Evolutionary conservation across 2,888 invertebrate species (phyloP).

Genomic region (Hedya salicella): DNA sequence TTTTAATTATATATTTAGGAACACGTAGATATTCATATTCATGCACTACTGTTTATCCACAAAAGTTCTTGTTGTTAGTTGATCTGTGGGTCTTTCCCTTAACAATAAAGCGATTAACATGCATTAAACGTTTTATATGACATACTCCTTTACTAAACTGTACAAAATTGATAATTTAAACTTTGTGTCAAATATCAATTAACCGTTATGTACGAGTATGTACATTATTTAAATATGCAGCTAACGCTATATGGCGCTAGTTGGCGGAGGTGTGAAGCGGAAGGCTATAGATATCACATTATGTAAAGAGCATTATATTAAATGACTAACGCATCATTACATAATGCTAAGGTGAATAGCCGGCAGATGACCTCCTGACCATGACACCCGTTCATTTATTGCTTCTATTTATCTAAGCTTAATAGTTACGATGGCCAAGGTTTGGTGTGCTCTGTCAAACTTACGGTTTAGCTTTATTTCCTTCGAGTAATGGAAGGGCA

Average conservation of each 20-base stretch:
- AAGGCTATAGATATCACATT: conserved; percentile 26
- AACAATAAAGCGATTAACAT: too few relatives aligned
- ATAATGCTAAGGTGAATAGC: conserved; percentile 48
- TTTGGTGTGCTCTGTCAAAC: background rate
- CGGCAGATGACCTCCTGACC: conserved; percentile 47
- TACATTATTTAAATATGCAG: background rate
- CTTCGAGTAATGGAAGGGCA: background rate
- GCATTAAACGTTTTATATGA: too few relatives aligned
- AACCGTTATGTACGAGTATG: too few relatives aligned
- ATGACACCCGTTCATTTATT: conserved; percentile 18
- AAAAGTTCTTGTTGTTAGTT: too few relatives aligned
- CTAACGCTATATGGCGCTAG: background rate
- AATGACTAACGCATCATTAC: conserved; percentile 23
- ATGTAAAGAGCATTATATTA: conserved; percentile 26
- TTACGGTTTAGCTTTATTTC: background rate
- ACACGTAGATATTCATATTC: too few relatives aligned
- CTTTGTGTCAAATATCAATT: too few relatives aligned
- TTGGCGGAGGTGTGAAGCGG: background rate
- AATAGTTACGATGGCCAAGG: background rate
- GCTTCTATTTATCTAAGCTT: conserved; percentile 16
- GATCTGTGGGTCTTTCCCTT: too few relatives aligned
- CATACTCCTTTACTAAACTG: too few relatives aligned
- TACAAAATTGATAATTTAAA: too few relatives aligned
- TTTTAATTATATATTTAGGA: too few relatives aligned
- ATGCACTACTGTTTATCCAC: too few relatives aligned